Evolutionary conservation across 2,888 invertebrate genomes (phyloP).

Genomic region (Sarcophaga caerulescens): DNA sequence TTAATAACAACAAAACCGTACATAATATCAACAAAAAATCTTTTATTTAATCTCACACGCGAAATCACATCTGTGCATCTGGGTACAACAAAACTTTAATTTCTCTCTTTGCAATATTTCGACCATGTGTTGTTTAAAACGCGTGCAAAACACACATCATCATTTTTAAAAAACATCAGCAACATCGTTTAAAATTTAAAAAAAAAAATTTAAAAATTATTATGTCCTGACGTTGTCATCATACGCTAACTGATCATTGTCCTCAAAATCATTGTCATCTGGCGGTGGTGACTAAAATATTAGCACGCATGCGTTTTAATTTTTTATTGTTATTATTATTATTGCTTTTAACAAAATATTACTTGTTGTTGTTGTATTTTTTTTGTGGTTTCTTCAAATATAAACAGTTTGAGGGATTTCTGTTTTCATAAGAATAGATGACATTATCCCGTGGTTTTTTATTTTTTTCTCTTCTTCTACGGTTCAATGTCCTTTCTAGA

Average conservation of each 20-base stretch:
- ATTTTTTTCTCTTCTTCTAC: neutral
- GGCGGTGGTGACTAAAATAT: constrained; percentile 15
- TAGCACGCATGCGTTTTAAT: constrained; percentile 61
- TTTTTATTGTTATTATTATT: constrained; percentile 17
- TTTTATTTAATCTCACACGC: neutral
- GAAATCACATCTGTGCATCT: constrained; percentile 49
- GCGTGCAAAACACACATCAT: constrained; percentile 60
- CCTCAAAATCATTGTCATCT: neutral
- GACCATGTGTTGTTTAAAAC: constrained; percentile 55
- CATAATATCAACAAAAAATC: neutral
- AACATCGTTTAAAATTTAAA: neutral
- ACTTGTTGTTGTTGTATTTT: constrained; percentile 1
- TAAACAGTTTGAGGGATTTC: constrained; percentile 54
- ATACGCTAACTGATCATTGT: neutral
- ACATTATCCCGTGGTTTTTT: neutral
- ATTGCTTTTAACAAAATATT: constrained; percentile 1
- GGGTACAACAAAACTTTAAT: neutral
- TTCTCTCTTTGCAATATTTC: constrained; percentile 48
- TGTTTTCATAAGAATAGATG: constrained; percentile 35
- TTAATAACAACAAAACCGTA: neutral
- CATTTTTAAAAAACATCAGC: neutral
- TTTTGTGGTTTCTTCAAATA: constrained; percentile 62
- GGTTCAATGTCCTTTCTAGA: constrained; percentile 64
- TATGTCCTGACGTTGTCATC: neutral
- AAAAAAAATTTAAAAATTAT: neutral